These are phyloP conservation scores for Brachirus orientalis DNA, from an alignment of 2,113 vertebrate species.

Conservation along the genomic window DNA sequence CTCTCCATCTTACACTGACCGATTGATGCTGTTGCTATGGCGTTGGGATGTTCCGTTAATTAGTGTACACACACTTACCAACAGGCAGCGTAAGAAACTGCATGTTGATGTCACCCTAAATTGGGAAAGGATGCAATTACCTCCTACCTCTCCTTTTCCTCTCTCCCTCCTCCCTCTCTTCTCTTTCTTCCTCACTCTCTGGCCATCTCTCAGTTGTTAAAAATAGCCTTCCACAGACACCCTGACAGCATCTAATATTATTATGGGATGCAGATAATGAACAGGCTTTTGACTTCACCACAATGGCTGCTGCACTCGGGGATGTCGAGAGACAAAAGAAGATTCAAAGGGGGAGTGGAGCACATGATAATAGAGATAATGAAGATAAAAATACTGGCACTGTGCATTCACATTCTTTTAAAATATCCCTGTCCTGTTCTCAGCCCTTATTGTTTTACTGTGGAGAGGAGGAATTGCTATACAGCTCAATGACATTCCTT, in stretches of 20 bases:
- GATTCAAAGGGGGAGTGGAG: conserved; percentile 25
- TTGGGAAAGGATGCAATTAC: conserved; percentile 75
- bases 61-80: conserved; percentile 46
- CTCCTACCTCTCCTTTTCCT: conserved; percentile 15
- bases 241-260: conserved; percentile 65
- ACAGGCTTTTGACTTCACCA: conserved; percentile 39
- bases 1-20: conserved; percentile 46
- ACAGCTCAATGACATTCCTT: conserved; percentile 39
- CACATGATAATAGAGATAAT: conserved; percentile 51
- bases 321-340: conserved; percentile 37
- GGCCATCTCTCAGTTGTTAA: conserved; percentile 55
- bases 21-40: conserved; percentile 85
- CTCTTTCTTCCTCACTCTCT: conserved; percentile 27
- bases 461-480: conserved; percentile 21
- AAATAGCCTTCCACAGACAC: conserved; percentile 67
- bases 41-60: conserved; percentile 74
- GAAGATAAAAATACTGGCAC: conserved; percentile 49
- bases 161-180: conserved; percentile 2
- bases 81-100: conserved; percentile 38
- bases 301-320: conserved; percentile 41
- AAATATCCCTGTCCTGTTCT: conserved; percentile 7
- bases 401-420: conserved; percentile 27
- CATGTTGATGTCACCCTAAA: conserved; percentile 60
- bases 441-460: conserved; percentile 44
- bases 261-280: conserved; percentile 68